Base-by-base conservation (phyloP, 2,888 invertebrate genomes). In the Eupithecia dodoneata region DNA sequence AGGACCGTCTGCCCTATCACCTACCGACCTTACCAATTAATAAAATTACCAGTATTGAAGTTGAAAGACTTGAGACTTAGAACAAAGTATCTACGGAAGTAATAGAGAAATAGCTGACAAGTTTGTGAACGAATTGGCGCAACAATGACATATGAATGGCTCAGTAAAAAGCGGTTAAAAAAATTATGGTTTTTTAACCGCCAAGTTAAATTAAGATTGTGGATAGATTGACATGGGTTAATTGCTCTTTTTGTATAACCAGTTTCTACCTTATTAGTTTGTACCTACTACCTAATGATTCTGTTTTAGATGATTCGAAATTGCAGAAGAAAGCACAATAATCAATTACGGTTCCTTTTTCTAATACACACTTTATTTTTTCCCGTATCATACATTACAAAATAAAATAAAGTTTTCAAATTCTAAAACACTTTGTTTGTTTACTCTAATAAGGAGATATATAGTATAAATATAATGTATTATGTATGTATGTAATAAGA, bases 1-100 rank as follows among this genome's bases (percentile, higher is more conserved):
- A 47, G 72, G 76, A 52, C 74, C 76, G 49, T 71, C 72, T 76
- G 79, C 74, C 74, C 79, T 74, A 76, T 79, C 70, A 76, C 79
- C 79, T 72, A 44, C 13, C 41, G 59, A 67, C 74, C 79, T 74
- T 74, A 72, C 18, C 13, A 70, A 52, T 59, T 55, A 71, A 74
- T 66, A 76, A 74, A 70, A 47, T 5, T 18, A 55, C 65, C 47
- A 55, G 44, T 66, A 30, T 18, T 18, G 49, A 72, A 30, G 18
- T 59, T 59, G 59, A 59, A 59, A 30, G 18, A 59, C 59, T 59
- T 59, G 15, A 47, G 47, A n/a, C 52, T 15, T n/a, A 52, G 49
- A 52, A 4, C 15, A 18, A 59, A 59, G 59, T 59, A 10, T 10
- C 63, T 9, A 18, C 10, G 18, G 7, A 59, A 18, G 18, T 59